Conservation (phyloP, 2,888 invertebrate genomes). For the Lithosia quadra region DNA sequence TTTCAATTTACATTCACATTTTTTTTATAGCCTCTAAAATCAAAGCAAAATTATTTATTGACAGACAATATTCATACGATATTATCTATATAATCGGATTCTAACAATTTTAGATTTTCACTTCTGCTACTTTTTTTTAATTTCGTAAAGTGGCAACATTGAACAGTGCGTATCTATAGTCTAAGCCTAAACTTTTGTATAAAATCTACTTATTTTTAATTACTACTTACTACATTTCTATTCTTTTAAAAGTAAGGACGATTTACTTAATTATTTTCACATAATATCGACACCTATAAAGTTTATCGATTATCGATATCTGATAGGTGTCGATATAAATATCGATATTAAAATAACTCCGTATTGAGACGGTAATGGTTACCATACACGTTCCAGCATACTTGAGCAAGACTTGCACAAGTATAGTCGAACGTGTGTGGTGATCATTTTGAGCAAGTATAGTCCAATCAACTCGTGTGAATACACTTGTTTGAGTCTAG, state of each 20-base stretch:
- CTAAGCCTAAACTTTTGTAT: not conserved
- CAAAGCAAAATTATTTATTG: too few relatives aligned
- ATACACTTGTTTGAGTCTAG: too few relatives aligned
- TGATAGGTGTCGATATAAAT: not conserved
- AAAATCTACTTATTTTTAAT: constrained; percentile 4
- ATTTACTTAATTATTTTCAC: constrained; percentile 1
- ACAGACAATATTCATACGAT: too few relatives aligned
- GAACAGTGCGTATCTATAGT: not conserved
- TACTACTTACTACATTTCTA: not conserved
- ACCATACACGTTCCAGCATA: too few relatives aligned
- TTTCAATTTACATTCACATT: too few relatives aligned
- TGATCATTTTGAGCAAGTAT: too few relatives aligned
- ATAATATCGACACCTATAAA: not conserved
- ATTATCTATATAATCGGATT: not conserved
- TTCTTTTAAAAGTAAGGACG: not conserved
- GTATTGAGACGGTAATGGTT: too few relatives aligned
- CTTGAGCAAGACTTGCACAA: too few relatives aligned
- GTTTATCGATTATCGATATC: not conserved
- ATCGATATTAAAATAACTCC: not conserved
- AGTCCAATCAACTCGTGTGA: too few relatives aligned
- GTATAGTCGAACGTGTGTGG: too few relatives aligned
- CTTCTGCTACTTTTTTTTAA: not conserved
- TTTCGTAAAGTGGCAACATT: not conserved
- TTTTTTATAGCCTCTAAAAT: too few relatives aligned
- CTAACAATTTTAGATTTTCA: not conserved